A percentile compares a stretch with the other conserved stretches of the same genome.
Conservation (phyloP, 2,113 vertebrate genomes). For the Siniperca chuatsi region DNA sequence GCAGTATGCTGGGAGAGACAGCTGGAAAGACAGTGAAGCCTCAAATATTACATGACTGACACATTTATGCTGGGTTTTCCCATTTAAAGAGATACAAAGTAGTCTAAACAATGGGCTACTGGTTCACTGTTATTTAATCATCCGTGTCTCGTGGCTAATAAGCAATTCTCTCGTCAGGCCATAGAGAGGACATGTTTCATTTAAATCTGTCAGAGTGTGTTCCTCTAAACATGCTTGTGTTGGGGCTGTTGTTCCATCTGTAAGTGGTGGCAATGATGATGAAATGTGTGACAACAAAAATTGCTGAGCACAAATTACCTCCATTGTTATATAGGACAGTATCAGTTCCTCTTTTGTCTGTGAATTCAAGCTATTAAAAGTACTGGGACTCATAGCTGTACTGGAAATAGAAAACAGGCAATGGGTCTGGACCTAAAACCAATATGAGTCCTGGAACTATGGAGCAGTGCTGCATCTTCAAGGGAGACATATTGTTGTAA, state of each 20-base stretch:
- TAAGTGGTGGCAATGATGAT: conserved; percentile 60
- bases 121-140: conserved; percentile 56
- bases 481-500: not conserved
- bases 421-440: not conserved
- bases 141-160: conserved; percentile 53
- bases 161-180: conserved; percentile 46
- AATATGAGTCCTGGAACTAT: not conserved
- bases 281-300: conserved; percentile 57
- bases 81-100: conserved; percentile 49
- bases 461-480: not conserved
- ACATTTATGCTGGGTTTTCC: conserved; percentile 24
- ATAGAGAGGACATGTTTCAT: conserved; percentile 60
- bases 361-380: conserved; percentile 17
- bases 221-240: conserved; percentile 45
- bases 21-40: conserved; percentile 48
- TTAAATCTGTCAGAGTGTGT: conserved; percentile 59
- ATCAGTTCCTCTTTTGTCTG: conserved; percentile 3
- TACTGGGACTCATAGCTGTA: conserved; percentile 11
- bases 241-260: conserved; percentile 43
- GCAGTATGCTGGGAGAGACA: conserved; percentile 42
- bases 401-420: conserved; percentile 15
- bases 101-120: conserved; percentile 29
- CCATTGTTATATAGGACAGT: conserved; percentile 25
- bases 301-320: conserved; percentile 28
- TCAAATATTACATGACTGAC: conserved; percentile 31